Evolutionary conservation across 2,888 invertebrate genomes (phyloP), one percentile per base, ranked within the genome.

Genomic region (Vesta saturnalis): DNA sequence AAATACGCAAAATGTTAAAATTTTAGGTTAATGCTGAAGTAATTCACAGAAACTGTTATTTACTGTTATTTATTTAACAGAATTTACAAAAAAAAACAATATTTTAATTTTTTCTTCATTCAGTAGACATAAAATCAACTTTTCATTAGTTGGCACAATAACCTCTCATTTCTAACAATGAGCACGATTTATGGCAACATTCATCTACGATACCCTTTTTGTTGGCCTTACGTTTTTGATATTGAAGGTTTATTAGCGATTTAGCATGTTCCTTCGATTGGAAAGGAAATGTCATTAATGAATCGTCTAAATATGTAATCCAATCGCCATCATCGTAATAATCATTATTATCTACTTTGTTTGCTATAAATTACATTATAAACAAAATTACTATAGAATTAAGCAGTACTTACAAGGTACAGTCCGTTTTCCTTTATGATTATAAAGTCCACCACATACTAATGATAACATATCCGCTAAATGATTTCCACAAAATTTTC

Each of bases 171-270:
- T 69, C 69, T 21, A 30, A 59, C 14, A 66, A 54, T 2, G 62
- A 47, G 18, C 69, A 69, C 10, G 69, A n/a, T 62, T 69, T 69
- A 58, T 66, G 63, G 54, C 69, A 69, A 23, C 69, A 69, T 62
- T 69, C 69, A 18, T 35, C 56, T 3, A 52, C 52, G 10, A 52
- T 21, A 19, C 52, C 52, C n/a, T 52, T 49, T 52, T 52, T 52
- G 19, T 21, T n/a, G 19, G 19, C 21, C n/a, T 19, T 52, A 12
- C 56, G 21, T 56, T 56, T 56, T 30, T 35, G 56, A 23, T 30
- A 56, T 14, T 56, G 30, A 8, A 56, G 14, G 12, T 18, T 15
- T 56, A 56, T 14, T 22, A 56, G 14, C 18, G 56, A 56, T 10
- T 56, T 23, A 10, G 56, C 56, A 6, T 30, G 23, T 16, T 56